Evolutionary conservation across 2,888 invertebrate species (phyloP), one percentile per base, ranked within the genome.

Genomic region (Sphaerophoria rueppellii): DNA sequence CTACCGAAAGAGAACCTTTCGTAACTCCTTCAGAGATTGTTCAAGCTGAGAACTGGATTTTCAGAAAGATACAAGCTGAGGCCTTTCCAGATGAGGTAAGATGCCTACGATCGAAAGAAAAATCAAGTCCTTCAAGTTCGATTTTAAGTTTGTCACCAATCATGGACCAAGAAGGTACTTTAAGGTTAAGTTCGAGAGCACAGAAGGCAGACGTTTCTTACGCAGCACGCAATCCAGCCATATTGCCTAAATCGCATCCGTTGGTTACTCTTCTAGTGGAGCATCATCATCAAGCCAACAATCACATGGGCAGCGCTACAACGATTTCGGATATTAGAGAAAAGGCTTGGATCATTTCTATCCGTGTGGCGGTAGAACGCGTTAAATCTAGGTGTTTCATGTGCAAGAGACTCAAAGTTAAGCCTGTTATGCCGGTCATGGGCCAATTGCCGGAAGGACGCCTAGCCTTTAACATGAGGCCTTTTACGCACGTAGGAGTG

Each of bases 1-100:
- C 11, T 3, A 37, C 11, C 34, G 50, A 50, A 35, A 63, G 6
- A 37, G 75, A 67, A 4, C 16, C 50, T 14, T 60, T 61, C 16
- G 50, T 14, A 11, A 48, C 57, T 16, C 48, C 57, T 3, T 16
- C 37, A 11, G 54, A 60, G 7, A 48, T 63, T 43, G 4, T 37
- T 1, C 48, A 34, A 3, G 81, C 24, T 48, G 43, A 50, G 61
- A 4, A 55, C 12, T 57, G 57, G 43, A 6, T 69, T n/a, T 67
- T 76, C 60, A 40, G 67, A 6, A 60, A 69, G 2, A 67, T 67
- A 6, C 75, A 75, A 43, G 24, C 57, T 35, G 74, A 57, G 1
- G 57, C 37, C 3, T 76, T 76, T 24, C 35, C n/a, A 4, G 50
- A 52, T 11, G 75, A 75, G 3, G 16, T 75, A 9, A 9, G 7